phyloP scores from a whole-genome alignment of 2,113 vertebrate genomes.

The Lepisosteus osseus region DNA sequence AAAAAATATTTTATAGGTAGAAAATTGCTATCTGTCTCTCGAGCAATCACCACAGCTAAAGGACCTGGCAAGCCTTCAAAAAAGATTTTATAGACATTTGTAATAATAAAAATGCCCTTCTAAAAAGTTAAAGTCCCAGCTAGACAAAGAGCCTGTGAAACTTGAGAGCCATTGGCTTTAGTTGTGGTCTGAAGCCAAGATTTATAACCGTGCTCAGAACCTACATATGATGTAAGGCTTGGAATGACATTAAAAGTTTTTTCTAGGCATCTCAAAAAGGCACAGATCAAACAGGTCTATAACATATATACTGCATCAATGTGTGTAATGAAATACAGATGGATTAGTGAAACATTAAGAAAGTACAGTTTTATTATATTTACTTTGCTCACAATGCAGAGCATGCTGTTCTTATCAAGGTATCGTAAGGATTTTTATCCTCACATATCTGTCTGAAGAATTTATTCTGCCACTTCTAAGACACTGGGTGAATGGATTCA shows the following conservation, averaged over 20 bases:
- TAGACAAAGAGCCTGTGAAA: neutral
- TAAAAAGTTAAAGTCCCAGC: neutral
- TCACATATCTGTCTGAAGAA: too few relatives aligned
- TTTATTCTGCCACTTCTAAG: too few relatives aligned
- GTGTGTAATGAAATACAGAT: slow-evolving; percentile 29
- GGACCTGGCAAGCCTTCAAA: slow-evolving; percentile 13
- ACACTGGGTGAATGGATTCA: too few relatives aligned
- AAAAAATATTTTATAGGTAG: slow-evolving; percentile 1
- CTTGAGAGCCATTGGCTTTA: neutral
- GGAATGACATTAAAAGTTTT: slow-evolving; percentile 21
- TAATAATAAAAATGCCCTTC: neutral
- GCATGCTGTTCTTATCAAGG: too few relatives aligned
- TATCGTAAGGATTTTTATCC: too few relatives aligned
- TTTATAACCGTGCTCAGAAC: slow-evolving; percentile 11
- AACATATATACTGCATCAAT: slow-evolving; percentile 24
- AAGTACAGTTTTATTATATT: too few relatives aligned
- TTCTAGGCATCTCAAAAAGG: neutral
- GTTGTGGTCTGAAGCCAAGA: slow-evolving; percentile 5
- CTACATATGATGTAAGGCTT: slow-evolving; percentile 21
- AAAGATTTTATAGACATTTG: neutral
- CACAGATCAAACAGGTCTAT: slow-evolving; percentile 27
- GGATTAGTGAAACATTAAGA: neutral
- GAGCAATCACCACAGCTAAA: neutral
- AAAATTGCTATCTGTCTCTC: neutral
- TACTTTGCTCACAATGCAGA: too few relatives aligned